Evolutionary conservation across 2,888 invertebrate species (phyloP).

Genomic region (Drosophila lacicola): DNA sequence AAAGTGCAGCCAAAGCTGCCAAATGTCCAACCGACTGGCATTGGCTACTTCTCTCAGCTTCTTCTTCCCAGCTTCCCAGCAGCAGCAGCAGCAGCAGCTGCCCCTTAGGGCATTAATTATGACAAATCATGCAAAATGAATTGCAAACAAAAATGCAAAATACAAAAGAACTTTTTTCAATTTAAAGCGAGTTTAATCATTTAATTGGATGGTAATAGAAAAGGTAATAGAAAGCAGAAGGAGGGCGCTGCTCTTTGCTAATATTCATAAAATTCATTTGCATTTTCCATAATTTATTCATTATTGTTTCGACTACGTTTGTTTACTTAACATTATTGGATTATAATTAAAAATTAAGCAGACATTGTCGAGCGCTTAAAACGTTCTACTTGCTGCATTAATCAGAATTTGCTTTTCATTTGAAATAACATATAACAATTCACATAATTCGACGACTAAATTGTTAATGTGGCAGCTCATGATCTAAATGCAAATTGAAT

Average conservation of each 20-base stretch:
- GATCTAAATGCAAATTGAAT: too few relatives aligned
- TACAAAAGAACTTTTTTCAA: slow-evolving; percentile 24
- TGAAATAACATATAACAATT: too few relatives aligned
- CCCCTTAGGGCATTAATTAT: slow-evolving; percentile 46
- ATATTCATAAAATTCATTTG: slow-evolving; percentile 2
- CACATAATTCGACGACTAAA: too few relatives aligned
- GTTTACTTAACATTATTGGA: neutral
- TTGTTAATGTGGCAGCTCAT: too few relatives aligned
- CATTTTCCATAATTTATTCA: neutral
- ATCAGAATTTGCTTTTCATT: too few relatives aligned
- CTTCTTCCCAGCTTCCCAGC: neutral
- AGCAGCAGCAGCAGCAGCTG: slow-evolving; percentile 46
- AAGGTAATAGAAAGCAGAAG: slow-evolving; percentile 12
- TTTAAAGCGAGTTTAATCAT: slow-evolving; percentile 74
- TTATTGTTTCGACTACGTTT: slow-evolving; percentile 1
- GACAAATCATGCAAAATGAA: slow-evolving; percentile 52
- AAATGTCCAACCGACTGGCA: slow-evolving; percentile 43
- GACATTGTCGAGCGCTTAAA: neutral
- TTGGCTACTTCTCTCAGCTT: slow-evolving; percentile 5
- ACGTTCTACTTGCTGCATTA: too few relatives aligned
- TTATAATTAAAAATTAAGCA: neutral
- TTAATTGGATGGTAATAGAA: slow-evolving; percentile 56
- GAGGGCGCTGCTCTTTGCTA: neutral
- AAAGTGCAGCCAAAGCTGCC: slow-evolving; percentile 53
- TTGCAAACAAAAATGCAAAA: slow-evolving; percentile 30